phyloP scores from a whole-genome alignment of 2,797 vertebrate genomes.

The Glyptemys insculpta region DNA sequence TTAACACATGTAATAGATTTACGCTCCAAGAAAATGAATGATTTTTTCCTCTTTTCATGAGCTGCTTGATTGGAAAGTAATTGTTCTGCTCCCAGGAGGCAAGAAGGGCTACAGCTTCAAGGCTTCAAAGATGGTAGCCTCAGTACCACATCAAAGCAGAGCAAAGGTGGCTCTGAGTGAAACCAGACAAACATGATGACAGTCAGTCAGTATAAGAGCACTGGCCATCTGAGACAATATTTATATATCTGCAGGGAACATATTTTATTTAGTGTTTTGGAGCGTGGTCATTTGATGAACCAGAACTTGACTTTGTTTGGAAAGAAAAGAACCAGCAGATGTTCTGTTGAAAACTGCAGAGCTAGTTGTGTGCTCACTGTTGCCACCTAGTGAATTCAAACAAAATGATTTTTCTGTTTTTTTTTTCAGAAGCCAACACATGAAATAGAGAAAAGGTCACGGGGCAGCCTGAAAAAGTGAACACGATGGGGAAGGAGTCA shows the following conservation, averaged over 20 bases:
- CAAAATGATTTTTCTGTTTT: background rate
- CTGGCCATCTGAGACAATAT: background rate
- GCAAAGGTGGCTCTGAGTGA: conserved; percentile 2
- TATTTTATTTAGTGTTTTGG: conserved; percentile 4
- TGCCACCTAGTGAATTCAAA: conserved; percentile 48
- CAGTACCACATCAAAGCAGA: conserved; percentile 10
- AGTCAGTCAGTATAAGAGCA: background rate
- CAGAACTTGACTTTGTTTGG: background rate
- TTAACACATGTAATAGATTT: conserved; percentile 14
- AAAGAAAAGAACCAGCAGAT: background rate
- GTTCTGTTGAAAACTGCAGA: background rate
- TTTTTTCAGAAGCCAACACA: background rate
- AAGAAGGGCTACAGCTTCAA: background rate
- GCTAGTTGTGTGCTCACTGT: conserved; percentile 4
- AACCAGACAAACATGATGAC: background rate
- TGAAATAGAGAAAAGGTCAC: background rate
- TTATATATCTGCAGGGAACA: background rate
- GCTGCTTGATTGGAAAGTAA: conserved; percentile 7
- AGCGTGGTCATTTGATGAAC: background rate
- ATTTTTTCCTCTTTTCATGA: background rate
- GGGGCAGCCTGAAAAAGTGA: background rate
- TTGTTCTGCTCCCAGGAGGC: conserved; percentile 6
- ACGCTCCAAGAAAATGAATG: conserved; percentile 4
- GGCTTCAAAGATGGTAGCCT: conserved; percentile 10
- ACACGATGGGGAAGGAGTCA: background rate